A percentile compares a stretch with the other conserved stretches of the same genome.
These are phyloP conservation scores for Aleiodes sp. DNA, from an alignment of 1,140 invertebrate genomes.

Conservation along the genomic window DNA sequence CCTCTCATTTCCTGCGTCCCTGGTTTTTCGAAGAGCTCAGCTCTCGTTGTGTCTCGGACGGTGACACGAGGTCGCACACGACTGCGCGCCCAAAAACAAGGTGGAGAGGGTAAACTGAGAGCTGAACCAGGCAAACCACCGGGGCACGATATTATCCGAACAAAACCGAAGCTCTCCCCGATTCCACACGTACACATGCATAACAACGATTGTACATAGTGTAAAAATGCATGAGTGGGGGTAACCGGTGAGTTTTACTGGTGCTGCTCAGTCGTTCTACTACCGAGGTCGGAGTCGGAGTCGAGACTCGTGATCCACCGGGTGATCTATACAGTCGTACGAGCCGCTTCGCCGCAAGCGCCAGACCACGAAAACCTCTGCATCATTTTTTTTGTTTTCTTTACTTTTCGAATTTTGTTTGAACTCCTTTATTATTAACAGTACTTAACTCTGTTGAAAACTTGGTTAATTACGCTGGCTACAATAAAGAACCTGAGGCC, in stretches of 20 bases:
- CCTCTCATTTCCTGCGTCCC: background rate
- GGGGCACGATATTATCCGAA: too few relatives aligned
- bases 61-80: slow-evolving; percentile 35
- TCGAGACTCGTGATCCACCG: slow-evolving; percentile 45
- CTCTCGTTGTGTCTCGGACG: slow-evolving; percentile 12
- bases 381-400: slow-evolving; percentile 3
- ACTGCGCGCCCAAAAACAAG: slow-evolving; percentile 18
- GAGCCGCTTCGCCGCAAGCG: slow-evolving; percentile 35
- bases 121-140: background rate
- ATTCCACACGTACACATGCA: too few relatives aligned
- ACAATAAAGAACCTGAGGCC: too few relatives aligned
- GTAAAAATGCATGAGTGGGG: too few relatives aligned
- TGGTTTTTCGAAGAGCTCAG: slow-evolving; percentile 7
- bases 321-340: slow-evolving; percentile 36
- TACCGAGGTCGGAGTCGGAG: slow-evolving; percentile 56
- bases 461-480: too few relatives aligned
- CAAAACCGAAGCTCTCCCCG: too few relatives aligned
- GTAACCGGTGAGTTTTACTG: slow-evolving; percentile 26
- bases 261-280: slow-evolving; percentile 56
- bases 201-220: too few relatives aligned
- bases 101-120: slow-evolving; percentile 35
- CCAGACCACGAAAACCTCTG: background rate
- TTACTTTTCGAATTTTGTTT: too few relatives aligned
- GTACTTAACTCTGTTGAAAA: too few relatives aligned
- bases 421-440: too few relatives aligned